phyloP scores from a whole-genome alignment of 2,888 invertebrate genomes.

The Phalera bucephala region DNA sequence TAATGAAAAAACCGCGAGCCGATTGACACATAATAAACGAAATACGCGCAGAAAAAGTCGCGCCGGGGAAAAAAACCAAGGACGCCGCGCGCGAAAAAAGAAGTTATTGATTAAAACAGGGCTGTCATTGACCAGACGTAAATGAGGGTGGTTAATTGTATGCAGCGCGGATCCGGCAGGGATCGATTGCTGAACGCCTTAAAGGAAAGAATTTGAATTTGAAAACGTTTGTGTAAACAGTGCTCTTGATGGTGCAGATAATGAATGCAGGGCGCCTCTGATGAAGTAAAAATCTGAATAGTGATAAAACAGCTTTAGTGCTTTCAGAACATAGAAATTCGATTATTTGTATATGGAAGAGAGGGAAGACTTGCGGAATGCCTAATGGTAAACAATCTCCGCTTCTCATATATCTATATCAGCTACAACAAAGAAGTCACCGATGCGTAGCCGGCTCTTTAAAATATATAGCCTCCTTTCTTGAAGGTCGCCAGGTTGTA shows the following conservation, averaged over 20 bases:
- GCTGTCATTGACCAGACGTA: slow-evolving; percentile 82
- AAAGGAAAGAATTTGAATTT: slow-evolving; percentile 43
- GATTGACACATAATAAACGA: slow-evolving; percentile 77
- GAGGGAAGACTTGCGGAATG: no score
- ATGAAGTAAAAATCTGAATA: no score
- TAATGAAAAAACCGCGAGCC: slow-evolving; percentile 53
- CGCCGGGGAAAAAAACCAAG: slow-evolving; percentile 81
- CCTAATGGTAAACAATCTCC: no score
- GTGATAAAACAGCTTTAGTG: no score
- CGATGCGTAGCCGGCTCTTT: no score
- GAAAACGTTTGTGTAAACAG: slow-evolving; percentile 22
- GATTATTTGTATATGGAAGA: no score
- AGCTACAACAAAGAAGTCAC: no score
- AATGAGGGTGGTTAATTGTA: slow-evolving; percentile 82
- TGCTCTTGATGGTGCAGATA: neutral
- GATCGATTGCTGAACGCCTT: slow-evolving; percentile 53
- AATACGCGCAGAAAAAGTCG: slow-evolving; percentile 80
- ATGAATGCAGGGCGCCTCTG: neutral
- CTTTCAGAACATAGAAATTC: no score
- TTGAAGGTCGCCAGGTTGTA: no score
- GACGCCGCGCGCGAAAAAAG: slow-evolving; percentile 77
- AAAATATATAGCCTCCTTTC: no score
- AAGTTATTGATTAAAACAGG: slow-evolving; percentile 82
- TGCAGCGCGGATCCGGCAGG: slow-evolving; percentile 65
- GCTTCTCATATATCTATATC: no score